These are phyloP conservation scores for Trachelus tabidus DNA, from an alignment of 2,888 invertebrate genomes.

Conservation along the genomic window DNA sequence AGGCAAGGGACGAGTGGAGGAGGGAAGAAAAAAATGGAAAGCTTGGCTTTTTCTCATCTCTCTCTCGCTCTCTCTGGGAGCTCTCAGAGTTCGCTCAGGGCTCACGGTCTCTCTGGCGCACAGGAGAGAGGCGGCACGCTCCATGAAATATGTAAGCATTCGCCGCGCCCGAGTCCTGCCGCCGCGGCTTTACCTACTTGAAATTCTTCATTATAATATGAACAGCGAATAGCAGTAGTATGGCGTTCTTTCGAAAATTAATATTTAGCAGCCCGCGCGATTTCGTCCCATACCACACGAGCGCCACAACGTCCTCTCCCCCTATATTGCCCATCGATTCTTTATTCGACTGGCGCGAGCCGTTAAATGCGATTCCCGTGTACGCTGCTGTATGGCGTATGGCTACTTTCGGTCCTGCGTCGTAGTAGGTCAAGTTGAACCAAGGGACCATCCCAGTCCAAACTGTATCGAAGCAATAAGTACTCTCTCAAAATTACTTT, in stretches of 20 bases:
- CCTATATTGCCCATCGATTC: background rate
- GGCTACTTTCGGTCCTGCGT: background rate
- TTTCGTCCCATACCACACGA: background rate
- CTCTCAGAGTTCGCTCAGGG: background rate
- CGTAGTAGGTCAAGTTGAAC: background rate
- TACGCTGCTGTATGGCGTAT: background rate
- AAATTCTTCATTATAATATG: slow-evolving; percentile 29
- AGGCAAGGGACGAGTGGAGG: slow-evolving; percentile 2
- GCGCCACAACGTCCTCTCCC: background rate
- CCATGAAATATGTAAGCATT: slow-evolving; percentile 41
- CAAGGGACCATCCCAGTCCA: background rate
- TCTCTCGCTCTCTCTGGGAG: background rate
- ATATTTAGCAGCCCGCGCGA: slow-evolving; percentile 3
- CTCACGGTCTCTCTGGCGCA: background rate
- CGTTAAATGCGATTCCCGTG: slow-evolving; percentile 3
- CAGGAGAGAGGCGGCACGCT: slow-evolving; percentile 22
- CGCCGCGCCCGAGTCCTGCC: slow-evolving; percentile 26
- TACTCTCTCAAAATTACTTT: background rate
- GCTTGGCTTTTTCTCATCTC: background rate
- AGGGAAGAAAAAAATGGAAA: background rate
- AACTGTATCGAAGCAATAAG: background rate
- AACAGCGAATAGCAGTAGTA: slow-evolving; percentile 1
- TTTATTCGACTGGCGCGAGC: background rate
- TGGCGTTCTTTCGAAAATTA: background rate
- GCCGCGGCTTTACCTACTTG: slow-evolving; percentile 32